Evolutionary conservation across 2,888 invertebrate genomes (phyloP).

Genomic region (Callyntrura guangdongensis): DNA sequence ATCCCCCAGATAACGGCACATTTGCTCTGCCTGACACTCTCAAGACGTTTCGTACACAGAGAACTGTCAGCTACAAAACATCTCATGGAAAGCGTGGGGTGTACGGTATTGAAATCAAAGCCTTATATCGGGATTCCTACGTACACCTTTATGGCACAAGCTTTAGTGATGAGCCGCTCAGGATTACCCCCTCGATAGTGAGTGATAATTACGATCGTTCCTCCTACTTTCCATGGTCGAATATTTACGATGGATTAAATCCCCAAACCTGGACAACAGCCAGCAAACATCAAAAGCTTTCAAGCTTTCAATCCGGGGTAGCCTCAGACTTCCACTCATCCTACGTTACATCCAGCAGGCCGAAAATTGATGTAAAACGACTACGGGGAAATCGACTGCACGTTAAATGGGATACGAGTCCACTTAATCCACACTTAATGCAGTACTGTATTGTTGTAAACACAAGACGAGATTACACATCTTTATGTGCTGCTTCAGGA

Average conservation of each 20-base stretch:
- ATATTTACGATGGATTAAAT: conserved; percentile 66
- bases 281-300: conserved; percentile 50
- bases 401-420: conserved; percentile 85
- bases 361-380: conserved; percentile 79
- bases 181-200: conserved; percentile 60
- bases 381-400: conserved; percentile 83
- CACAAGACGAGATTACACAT: conserved; percentile 86
- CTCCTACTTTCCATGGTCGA: conserved; percentile 69
- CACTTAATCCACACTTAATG: conserved; percentile 87
- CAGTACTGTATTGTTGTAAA: conserved; percentile 88
- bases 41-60: conserved; percentile 84
- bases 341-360: conserved; percentile 67
- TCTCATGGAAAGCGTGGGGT: conserved; percentile 81
- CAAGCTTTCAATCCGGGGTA: conserved; percentile 55
- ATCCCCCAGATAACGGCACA: conserved; percentile 70
- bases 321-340: conserved; percentile 67
- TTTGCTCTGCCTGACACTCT: conserved; percentile 75
- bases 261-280: conserved; percentile 46
- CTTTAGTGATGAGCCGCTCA: conserved; percentile 69
- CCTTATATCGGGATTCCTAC: conserved; percentile 84
- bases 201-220: conserved; percentile 51
- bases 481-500: conserved; percentile 87
- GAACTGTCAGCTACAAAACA: conserved; percentile 83
- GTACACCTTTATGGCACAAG: conserved; percentile 84
- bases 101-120: conserved; percentile 84